Evolutionary conservation across 2,888 invertebrate genomes (phyloP).

Genomic region (Spisula subtruncata): DNA sequence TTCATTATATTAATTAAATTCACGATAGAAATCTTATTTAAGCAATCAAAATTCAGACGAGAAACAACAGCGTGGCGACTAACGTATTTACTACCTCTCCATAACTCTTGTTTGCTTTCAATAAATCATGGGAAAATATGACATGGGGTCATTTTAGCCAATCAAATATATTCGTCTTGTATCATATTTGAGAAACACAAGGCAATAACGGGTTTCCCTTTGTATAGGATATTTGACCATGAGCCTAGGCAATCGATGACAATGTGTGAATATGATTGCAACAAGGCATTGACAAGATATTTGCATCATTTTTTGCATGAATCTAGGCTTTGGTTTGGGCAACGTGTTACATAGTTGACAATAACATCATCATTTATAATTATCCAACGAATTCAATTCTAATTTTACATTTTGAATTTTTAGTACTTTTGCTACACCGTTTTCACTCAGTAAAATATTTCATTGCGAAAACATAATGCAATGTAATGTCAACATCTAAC

Average conservation of each 20-base stretch:
- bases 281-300: background rate
- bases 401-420: no score
- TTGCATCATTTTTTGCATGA: no score
- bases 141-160: background rate
- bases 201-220: background rate
- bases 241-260: background rate
- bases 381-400: no score
- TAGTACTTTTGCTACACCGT: no score
- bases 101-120: constrained; percentile 11
- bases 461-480: no score
- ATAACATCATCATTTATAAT: no score
- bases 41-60: background rate
- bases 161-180: constrained; percentile 1
- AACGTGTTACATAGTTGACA: no score
- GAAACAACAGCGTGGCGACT: background rate
- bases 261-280: background rate
- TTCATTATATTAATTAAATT: constrained; percentile 7
- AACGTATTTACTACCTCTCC: constrained; percentile 15
- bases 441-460: no score
- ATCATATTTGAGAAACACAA: background rate
- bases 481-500: no score
- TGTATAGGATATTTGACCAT: no score
- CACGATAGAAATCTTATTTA: background rate
- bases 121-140: constrained; percentile 4
- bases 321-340: no score